Evolutionary conservation across 1,140 invertebrate genomes (phyloP).

Genomic region (Phenacoccus solenopsis): DNA sequence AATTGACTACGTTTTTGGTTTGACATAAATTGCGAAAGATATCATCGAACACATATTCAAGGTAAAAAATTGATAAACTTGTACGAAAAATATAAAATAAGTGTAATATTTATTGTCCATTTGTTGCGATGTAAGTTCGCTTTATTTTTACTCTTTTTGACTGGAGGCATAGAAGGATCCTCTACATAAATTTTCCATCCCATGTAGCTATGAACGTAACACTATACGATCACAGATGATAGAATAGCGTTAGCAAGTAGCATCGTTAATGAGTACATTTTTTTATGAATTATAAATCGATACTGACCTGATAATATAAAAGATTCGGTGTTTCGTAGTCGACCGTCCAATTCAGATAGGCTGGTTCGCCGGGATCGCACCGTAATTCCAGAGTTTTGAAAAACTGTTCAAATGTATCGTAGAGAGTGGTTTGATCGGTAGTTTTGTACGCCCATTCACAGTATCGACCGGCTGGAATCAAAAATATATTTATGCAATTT

Average conservation of each 20-base stretch:
- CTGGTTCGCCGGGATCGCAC: slow-evolving; percentile 59
- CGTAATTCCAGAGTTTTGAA: slow-evolving; percentile 57
- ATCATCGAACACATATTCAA: not conserved
- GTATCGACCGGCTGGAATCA: slow-evolving; percentile 48
- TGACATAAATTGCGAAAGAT: not conserved
- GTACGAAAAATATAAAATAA: not conserved
- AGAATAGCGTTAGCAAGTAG: slow-evolving; percentile 21
- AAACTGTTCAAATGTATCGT: slow-evolving; percentile 60
- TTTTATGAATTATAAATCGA: not conserved
- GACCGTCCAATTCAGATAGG: slow-evolving; percentile 66
- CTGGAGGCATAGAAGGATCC: slow-evolving; percentile 35
- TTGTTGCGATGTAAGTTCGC: not conserved
- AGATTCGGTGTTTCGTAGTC: slow-evolving; percentile 61
- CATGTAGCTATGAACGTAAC: slow-evolving; percentile 78
- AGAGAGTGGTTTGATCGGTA: slow-evolving; percentile 47
- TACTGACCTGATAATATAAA: slow-evolving; percentile 73
- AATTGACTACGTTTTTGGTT: not conserved
- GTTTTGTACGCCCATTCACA: slow-evolving; percentile 65
- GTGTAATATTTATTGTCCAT: slow-evolving; percentile 3
- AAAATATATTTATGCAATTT: not conserved
- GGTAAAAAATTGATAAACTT: not conserved
- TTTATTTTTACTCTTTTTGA: not conserved
- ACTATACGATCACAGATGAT: slow-evolving; percentile 45
- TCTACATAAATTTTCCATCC: slow-evolving; percentile 90
- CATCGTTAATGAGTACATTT: not conserved